These are phyloP conservation scores for Ptychobarbus kaznakovi DNA, from an alignment of 2,797 vertebrate genomes.

Conservation along the genomic window DNA sequence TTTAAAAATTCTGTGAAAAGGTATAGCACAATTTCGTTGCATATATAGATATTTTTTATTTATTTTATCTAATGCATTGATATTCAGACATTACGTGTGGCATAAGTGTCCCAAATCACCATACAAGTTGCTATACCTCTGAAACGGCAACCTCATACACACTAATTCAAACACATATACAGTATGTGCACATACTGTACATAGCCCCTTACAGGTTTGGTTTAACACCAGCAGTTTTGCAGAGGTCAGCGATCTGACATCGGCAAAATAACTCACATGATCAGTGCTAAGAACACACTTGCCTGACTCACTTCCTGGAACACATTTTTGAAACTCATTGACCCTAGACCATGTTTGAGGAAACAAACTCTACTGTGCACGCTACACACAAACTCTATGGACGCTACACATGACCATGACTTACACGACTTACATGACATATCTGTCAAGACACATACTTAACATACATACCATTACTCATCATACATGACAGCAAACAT, in stretches of 20 bases:
- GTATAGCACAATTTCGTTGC: background rate
- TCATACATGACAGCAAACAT: background rate
- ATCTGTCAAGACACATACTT: background rate
- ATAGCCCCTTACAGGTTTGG: background rate
- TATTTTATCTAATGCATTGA: background rate
- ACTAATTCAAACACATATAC: background rate
- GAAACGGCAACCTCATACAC: background rate
- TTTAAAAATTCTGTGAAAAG: background rate
- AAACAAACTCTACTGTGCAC: background rate
- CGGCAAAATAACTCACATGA: conserved; percentile 46
- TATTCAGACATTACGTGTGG: background rate
- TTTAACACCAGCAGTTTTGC: conserved; percentile 13
- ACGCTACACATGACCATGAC: background rate
- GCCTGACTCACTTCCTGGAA: conserved; percentile 72
- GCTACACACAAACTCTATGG: background rate
- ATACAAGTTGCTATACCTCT: background rate
- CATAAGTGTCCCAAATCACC: background rate
- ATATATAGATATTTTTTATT: background rate
- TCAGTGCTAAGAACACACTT: conserved; percentile 64
- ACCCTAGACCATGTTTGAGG: conserved; percentile 15
- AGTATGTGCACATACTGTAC: conserved; percentile 40
- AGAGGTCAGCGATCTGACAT: conserved; percentile 17
- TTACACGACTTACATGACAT: background rate
- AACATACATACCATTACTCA: background rate
- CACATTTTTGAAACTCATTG: conserved; percentile 56